Evolutionary conservation across 1,140 invertebrate genomes (phyloP), one percentile per base, ranked within the genome.

Genomic region (Penaeus indicus): DNA sequence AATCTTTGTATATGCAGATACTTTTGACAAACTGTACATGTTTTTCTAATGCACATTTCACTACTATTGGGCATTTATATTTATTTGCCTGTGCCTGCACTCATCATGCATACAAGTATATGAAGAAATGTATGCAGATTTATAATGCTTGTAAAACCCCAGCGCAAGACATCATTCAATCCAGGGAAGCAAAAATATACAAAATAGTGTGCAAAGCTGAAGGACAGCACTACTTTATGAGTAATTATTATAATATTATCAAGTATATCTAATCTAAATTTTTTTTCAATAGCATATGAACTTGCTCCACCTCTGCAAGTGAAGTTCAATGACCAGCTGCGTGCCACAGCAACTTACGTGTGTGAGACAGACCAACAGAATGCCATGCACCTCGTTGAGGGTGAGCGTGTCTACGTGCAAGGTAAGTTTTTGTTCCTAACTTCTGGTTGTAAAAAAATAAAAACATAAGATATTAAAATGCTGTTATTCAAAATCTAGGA

Each of bases 371-470:
- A 96, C 4, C 90, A 91, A 64, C 88, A 91, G 89, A 96, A 97
- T 92, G 96, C 96, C 11, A 96, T 98, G 84, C 96, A 97, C 92
- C 93, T 98, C 19, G 96, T 97, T 0, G 97, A 98, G 94, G 97
- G 97, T 86, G 97, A 98, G 94, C 95, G 95, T 92, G 95, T 98
- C 21, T 96, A 97, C 88, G 95, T 98, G 60, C 93, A 98, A 88
- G 96, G 96, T 96, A 94, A 92, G 89, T 91, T 62, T 32, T 61
- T 11, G 16, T 54, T 54, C 54, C 11, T 54, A 11, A 11, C 8
- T 13, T 54, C 54, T 54, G 54, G 8, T 54, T 54, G 54, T 75
- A 16, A 75, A 18, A 75, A 27, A 38, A 80, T 0, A 61, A 16
- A 80, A n/a, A 27, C 16, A 32, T 13, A 32, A 32, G 0, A 18